phyloP scores from a whole-genome alignment of 2,888 invertebrate genomes.

The Lamellibrachia satsuma region DNA sequence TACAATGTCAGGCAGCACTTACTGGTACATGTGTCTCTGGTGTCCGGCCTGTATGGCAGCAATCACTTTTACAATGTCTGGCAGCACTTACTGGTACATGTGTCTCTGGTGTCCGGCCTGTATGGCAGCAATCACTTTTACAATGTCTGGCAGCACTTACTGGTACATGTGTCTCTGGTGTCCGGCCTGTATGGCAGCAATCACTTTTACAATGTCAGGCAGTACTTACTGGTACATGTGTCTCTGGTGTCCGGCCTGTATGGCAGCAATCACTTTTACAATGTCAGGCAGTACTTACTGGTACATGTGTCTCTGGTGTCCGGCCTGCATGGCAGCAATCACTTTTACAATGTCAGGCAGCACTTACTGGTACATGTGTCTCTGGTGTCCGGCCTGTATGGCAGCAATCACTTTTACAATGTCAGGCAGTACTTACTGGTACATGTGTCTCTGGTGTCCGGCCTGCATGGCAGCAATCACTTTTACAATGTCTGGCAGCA shows the following conservation, averaged over 20 bases:
- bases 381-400: slow-evolving; percentile 18
- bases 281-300: slow-evolving; percentile 71
- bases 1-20: slow-evolving; percentile 62
- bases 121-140: too few relatives aligned
- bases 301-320: slow-evolving; percentile 74
- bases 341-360: neutral
- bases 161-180: slow-evolving; percentile 76
- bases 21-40: slow-evolving; percentile 80
- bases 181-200: too few relatives aligned
- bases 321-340: too few relatives aligned
- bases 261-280: too few relatives aligned
- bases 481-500: slow-evolving; percentile 42
- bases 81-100: slow-evolving; percentile 80
- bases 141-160: slow-evolving; percentile 69
- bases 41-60: too few relatives aligned
- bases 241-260: slow-evolving; percentile 30
- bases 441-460: slow-evolving; percentile 73
- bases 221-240: slow-evolving; percentile 83
- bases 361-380: slow-evolving; percentile 83
- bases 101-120: slow-evolving; percentile 60
- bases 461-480: too few relatives aligned
- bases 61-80: too few relatives aligned
- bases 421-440: slow-evolving; percentile 73
- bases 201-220: too few relatives aligned
- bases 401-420: too few relatives aligned